Evolutionary conservation across 2,797 vertebrate species (phyloP), one percentile per base, ranked within the genome.

Genomic region (Masticophis lateralis): DNA sequence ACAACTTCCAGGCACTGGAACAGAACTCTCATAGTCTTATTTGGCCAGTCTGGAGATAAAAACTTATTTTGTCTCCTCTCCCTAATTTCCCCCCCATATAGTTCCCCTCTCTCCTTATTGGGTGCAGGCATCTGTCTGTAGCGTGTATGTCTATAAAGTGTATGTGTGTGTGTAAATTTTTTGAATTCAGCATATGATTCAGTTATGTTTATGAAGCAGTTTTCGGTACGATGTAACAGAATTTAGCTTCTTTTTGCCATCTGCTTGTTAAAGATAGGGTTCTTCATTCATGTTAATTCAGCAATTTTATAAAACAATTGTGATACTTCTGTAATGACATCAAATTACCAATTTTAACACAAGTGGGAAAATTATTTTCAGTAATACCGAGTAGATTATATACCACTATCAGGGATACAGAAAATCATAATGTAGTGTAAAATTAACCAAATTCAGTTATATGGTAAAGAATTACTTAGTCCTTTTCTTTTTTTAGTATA

Each of bases 131-230:
- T 9, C 32, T 37, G 16, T 37, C 32, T 37, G 32, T 37, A 18
- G 2, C 3, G 0, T 79, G 69, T 43, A 79, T 37, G 32, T 22
- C 32, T 79, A 37, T 22, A 79, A 43, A 79, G 4, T 69, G 63
- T n/a, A 5, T 43, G 32, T 83, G 74, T 83, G 14, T 20, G 37
- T 83, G 18, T 83, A 56, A 74, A 32, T 12, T 5, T 94, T 94
- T 63, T 88, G 18, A 28, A 2, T 4, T 94, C 91, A 91, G 13
- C 83, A 91, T 83, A 4, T 91, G 13, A 0, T 79, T 56, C 28
- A 66, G 5, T 94, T 95, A 94, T 56, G 8, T 90, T 87, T 90
- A 55, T 92, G 2, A 94, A 89, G 89, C 88, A 94, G 8, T 12
- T 89, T 25, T 0, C 1, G 5, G 57, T 91, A 8, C 37, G 88